Percentiles rank a stretch among this genome's conserved stretches.
Conservation (phyloP, 2,113 vertebrate genomes). For the Puntigrus tetrazona region DNA sequence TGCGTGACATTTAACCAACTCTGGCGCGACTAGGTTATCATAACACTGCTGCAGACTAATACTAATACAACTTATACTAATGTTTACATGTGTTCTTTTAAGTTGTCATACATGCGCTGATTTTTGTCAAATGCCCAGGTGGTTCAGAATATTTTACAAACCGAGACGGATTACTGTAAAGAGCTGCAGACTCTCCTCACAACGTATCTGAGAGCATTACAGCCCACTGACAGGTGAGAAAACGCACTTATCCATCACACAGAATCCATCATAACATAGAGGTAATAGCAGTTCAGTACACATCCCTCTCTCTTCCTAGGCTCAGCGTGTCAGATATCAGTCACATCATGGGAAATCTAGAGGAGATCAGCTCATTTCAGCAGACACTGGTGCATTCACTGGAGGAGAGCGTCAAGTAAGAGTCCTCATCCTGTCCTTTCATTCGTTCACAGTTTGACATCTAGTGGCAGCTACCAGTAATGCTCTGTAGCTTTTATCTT, state of each 20-base stretch:
- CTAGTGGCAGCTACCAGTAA: constrained; percentile 56
- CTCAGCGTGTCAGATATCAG: constrained; percentile 80
- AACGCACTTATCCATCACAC: too few relatives aligned
- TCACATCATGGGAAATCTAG: constrained; percentile 91
- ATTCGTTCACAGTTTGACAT: constrained; percentile 52
- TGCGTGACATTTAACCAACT: not conserved
- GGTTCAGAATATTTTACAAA: constrained; percentile 96
- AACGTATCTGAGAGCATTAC: constrained; percentile 87
- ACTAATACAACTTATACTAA: not conserved
- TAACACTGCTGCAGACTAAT: not conserved
- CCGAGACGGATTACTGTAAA: constrained; percentile 91
- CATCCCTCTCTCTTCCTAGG: constrained; percentile 66
- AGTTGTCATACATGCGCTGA: not conserved
- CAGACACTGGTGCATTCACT: constrained; percentile 93
- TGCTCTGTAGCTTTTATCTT: not conserved
- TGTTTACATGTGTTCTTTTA: not conserved
- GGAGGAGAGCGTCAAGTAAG: constrained; percentile 95
- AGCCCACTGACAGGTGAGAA: constrained; percentile 89
- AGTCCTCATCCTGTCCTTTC: too few relatives aligned
- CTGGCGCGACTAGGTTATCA: not conserved
- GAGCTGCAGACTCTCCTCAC: constrained; percentile 92
- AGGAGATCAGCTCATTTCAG: constrained; percentile 95
- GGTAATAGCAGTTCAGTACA: not conserved
- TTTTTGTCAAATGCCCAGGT: constrained; percentile 75
- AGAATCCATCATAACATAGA: not conserved